Percentiles rank a stretch among this genome's conserved stretches.
Conservation (phyloP, 2,797 vertebrate species). For the Oreochromis mossambicus region DNA sequence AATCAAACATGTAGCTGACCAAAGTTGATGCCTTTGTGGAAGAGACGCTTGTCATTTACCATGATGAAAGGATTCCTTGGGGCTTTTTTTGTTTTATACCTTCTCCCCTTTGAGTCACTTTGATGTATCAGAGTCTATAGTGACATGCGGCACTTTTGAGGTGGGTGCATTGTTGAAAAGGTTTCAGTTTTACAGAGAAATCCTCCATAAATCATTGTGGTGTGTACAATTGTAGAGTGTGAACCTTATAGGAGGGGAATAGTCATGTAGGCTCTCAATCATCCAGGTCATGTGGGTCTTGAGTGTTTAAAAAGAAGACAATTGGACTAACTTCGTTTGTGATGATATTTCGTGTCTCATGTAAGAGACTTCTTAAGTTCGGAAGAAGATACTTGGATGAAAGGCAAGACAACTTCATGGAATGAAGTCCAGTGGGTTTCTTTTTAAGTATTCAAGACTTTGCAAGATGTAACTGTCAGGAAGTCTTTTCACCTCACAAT, state of each 20-base stretch:
- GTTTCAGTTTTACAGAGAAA: not conserved
- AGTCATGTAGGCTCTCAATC: not conserved
- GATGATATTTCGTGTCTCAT: not conserved
- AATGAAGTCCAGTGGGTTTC: not conserved
- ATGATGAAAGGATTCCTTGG: slow-evolving; percentile 11
- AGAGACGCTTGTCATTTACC: not conserved
- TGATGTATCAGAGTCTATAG: slow-evolving; percentile 1
- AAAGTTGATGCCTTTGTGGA: not conserved
- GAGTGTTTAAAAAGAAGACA: not conserved
- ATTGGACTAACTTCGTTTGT: fast-evolving
- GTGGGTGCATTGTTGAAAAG: not conserved
- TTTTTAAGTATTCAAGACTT: not conserved
- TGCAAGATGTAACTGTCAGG: not conserved
- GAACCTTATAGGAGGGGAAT: not conserved
- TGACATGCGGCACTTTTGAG: not conserved
- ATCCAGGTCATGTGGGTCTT: not conserved
- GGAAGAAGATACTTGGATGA: not conserved
- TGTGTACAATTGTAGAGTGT: not conserved
- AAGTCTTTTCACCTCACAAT: not conserved
- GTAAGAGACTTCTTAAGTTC: not conserved
- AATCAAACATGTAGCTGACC: not conserved
- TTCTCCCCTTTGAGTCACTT: slow-evolving; percentile 16
- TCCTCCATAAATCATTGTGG: not conserved
- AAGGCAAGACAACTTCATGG: fast-evolving
- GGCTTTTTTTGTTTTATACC: not conserved